Evolutionary conservation across 2,888 invertebrate species (phyloP), one percentile per base, ranked within the genome.

Genomic region (Scaptomyza reducta): DNA sequence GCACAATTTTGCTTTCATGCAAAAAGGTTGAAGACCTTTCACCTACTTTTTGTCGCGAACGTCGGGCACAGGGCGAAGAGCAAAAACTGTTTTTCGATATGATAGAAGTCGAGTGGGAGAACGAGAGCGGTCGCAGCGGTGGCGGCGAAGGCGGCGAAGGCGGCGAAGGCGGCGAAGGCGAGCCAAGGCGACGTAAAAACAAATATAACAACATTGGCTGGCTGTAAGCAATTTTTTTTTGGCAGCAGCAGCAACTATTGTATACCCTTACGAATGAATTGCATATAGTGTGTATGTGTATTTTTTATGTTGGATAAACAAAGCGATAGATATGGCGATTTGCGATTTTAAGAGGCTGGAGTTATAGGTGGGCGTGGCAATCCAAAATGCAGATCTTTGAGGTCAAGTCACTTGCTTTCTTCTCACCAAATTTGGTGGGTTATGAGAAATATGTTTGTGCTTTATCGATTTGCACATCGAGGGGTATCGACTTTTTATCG

Each of bases 21-120:
- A 81, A 81, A 82, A 84, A 84, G 84, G 84, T 84, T 84, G 79
- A 87, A 84, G 84, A 90, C 89, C 89, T 90, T 90, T 90, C 89
- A 90, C 89, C 89, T 90, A 90, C 90, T 90, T 90, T 89, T 89
- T 87, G 78, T 76, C 54, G 62, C 71, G 49, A 53, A 49, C 66
- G 57, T 42, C 57, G 49, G 60, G 64, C 42, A 58, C 74, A 70
- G 67, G 57, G 71, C 62, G 57, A 71, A 72, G 62, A 70, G 58
- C 56, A 65, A 59, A 57, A 42, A 41, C 42, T 25, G 33, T 44
- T 60, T 63, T 56, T 62, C 42, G 42, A 53, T 60, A 47, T 16
- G 56, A 42, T 62, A 65, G 45, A 56, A 49, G 35, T 35, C 27
- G 65, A 56, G 46, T 44, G 45, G 29, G 18, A 40, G 31, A 41